Percentiles rank a stretch among this genome's conserved stretches.
phyloP scores from a whole-genome alignment of 1,140 invertebrate species.

The Alviniconcha marisindica region DNA sequence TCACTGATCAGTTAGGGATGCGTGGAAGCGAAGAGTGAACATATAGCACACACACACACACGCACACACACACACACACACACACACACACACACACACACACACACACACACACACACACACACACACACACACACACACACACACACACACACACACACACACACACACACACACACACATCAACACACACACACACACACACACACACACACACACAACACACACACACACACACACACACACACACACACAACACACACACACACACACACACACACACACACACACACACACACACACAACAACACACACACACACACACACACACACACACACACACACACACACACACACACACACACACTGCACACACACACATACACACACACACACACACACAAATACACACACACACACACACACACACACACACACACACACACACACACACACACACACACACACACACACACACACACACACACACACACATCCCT shows the following conservation, averaged over 20 bases:
- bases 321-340: background rate
- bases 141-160: slow-evolving; percentile 6
- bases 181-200: background rate
- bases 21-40: no score
- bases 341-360: background rate
- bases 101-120: no score
- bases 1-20: no score
- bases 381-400: no score
- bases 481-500: background rate
- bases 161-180: background rate
- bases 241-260: background rate
- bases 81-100: no score
- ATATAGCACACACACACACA: no score
- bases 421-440: no score
- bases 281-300: background rate
- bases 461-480: background rate
- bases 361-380: background rate
- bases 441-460: no score
- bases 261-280: background rate
- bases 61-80: no score
- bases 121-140: slow-evolving; percentile 1
- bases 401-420: no score
- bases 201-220: background rate
- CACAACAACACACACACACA: background rate
- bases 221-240: background rate